A percentile compares a stretch with the other conserved stretches of the same genome.
Conservation (phyloP, 2,888 invertebrate genomes). For the Acronicta alni region DNA sequence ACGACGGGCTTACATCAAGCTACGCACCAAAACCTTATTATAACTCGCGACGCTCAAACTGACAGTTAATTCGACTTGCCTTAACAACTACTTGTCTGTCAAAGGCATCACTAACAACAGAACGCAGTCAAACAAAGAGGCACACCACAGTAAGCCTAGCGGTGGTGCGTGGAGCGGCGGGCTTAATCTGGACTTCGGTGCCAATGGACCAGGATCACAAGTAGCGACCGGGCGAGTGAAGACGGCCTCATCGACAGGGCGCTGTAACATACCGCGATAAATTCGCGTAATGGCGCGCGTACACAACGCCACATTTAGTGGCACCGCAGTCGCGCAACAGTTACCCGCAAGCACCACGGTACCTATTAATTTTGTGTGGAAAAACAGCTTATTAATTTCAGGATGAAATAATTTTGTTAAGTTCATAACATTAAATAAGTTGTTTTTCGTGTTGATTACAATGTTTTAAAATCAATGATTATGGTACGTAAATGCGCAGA, state of each 20-base stretch:
- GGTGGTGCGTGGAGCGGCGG: conserved; percentile 84
- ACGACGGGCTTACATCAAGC: conserved; percentile 10
- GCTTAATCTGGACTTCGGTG: conserved; percentile 70
- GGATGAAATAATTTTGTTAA: neutral
- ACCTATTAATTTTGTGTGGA: conserved; percentile 57
- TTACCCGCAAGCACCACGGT: conserved; percentile 62
- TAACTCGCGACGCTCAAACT: conserved; percentile 36
- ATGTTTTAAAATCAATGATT: conserved; percentile 51
- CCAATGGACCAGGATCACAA: conserved; percentile 56
- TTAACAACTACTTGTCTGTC: conserved; percentile 14
- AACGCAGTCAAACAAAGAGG: conserved; percentile 64
- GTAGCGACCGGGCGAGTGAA: conserved; percentile 64
- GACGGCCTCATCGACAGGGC: conserved; percentile 55
- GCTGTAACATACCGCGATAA: conserved; percentile 49
- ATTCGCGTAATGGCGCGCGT: conserved; percentile 60
- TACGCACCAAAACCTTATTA: conserved; percentile 27
- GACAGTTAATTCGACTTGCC: conserved; percentile 15
- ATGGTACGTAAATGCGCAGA: conserved; percentile 55
- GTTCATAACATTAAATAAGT: conserved; percentile 36
- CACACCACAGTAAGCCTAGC: conserved; percentile 85
- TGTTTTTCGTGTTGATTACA: conserved; percentile 49
- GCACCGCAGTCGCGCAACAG: conserved; percentile 61
- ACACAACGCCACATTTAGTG: conserved; percentile 67
- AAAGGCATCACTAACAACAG: conserved; percentile 55
- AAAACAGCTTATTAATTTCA: conserved; percentile 50